Base-by-base conservation (phyloP, 2,888 invertebrate genomes). In the Sylvicola cinctus region DNA sequence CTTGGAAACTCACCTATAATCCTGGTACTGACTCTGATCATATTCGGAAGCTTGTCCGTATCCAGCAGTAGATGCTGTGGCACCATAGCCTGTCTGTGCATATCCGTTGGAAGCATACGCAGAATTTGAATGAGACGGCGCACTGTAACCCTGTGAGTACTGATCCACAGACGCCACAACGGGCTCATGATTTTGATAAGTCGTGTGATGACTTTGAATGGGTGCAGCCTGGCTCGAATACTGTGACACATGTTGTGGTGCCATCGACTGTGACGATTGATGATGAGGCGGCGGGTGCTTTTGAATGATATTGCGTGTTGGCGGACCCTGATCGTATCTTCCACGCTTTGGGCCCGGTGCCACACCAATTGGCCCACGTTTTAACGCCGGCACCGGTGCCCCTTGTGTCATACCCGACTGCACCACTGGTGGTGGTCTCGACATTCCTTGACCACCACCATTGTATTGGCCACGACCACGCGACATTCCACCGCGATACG, bases 31-130 rank as follows among this genome's bases (percentile, higher is more conserved):
- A 42, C 52, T 54, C 39, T 55, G 56, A 45, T 57, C 56, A 39
- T 57, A 57, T 39, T 57, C 56, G 15, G 47, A 44, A 33, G 46
- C 40, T 36, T 50, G 44, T 13, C 52, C 46, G 42, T 56, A 56
- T 26, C 50, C 51, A 39, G 44, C 49, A 38, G 45, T 49, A 3
- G 54, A 20, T 6, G 34, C 43, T 17, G 52, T 46, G 3, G 54
- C 41, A 6, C 44, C 43, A 41, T 55, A 55, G 10, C 49, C 49
- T 32, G 49, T 42, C 36, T 57, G 57, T 0, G 48, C 48, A 42
- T 57, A 57, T 1, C 57, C 56, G 43, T 57, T 57, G 38, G n/a
- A n/a, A n/a, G n/a, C n/a, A n/a, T 55, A 55, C 2, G 52, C 38
- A 16, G 27, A 33, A 27, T 51, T 35, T 32, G 50, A 45, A 13